Evolutionary conservation across 2,888 invertebrate species (phyloP), one percentile per base, ranked within the genome.

Genomic region (Drosophila kambysellisi): DNA sequence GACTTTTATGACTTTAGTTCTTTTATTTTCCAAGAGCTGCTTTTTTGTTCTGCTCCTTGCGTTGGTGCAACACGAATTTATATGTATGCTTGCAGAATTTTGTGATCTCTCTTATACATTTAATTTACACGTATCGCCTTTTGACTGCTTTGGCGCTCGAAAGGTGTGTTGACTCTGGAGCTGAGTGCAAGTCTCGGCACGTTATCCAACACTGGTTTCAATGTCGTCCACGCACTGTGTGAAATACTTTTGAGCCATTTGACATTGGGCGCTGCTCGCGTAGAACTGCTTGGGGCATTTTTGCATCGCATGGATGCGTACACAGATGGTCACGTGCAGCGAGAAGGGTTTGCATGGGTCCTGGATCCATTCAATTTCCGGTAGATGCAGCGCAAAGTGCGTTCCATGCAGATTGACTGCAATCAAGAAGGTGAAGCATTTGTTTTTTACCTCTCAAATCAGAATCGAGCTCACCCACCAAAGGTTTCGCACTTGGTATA

Each of bases 1-100:
- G 90, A 89, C 84, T 88, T 87, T 84, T 87, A 82, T 80, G 83
- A 79, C 76, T 79, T 75, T 82, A 74, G 80, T 76, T 71, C 71
- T 66, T 82, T 72, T 77, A 63, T 63, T 63, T 69, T 66, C 43
- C 41, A 35, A 68, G 59, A 46, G 59, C 15, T 43, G 41, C 3
- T 9, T 41, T 29, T 37, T 35, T 39, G n/a, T 30, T 60, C 53
- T 63, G 53, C 60, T 59, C 9, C 33, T 64, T 53, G 53, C 52
- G 48, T n/a, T 48, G 69, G 56, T 57, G 64, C 68, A 68, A 60
- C 69, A 56, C 73, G 60, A 76, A 77, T 76, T 76, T 76, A 72
- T 76, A 69, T 74, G 78, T 73, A 60, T 70, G 70, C 63, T 52
- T 54, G 71, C 69, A 66, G 64, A 60, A 74, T 61, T 70, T 72